Percentiles rank a stretch among this genome's conserved stretches.
Evolutionary conservation across 2,888 invertebrate species (phyloP).

Genomic region (Anorthoa munda): DNA sequence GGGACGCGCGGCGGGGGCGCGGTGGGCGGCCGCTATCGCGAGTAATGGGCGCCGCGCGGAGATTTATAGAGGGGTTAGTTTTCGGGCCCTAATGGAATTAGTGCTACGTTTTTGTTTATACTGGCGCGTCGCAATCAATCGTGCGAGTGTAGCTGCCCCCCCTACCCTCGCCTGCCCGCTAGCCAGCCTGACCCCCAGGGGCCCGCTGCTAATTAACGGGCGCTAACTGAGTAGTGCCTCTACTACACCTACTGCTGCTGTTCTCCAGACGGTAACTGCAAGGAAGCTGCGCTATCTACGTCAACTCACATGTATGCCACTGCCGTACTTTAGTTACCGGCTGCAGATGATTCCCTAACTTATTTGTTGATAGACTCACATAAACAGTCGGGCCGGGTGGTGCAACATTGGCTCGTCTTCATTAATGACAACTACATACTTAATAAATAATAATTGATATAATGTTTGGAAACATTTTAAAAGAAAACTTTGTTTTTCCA

Average conservation of each 20-base stretch:
- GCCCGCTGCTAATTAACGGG: slow-evolving; percentile 73
- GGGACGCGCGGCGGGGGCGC: slow-evolving; percentile 62
- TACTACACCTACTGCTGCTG: not conserved
- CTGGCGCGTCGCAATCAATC: slow-evolving; percentile 69
- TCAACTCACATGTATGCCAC: not conserved
- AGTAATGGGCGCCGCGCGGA: slow-evolving; percentile 74
- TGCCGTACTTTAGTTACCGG: not conserved
- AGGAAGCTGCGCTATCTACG: not conserved
- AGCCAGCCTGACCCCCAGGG: slow-evolving; percentile 1
- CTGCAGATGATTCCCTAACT: not conserved
- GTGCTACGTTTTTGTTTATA: slow-evolving; percentile 80
- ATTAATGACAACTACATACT: too few relatives aligned
- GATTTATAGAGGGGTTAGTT: slow-evolving; percentile 82
- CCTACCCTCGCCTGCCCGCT: slow-evolving; percentile 1
- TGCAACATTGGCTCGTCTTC: not conserved
- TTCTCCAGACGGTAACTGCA: not conserved
- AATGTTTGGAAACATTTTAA: not conserved
- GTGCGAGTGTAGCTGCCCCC: slow-evolving; percentile 50
- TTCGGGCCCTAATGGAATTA: slow-evolving; percentile 85
- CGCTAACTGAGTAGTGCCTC: slow-evolving; percentile 39
- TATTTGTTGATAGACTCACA: not conserved
- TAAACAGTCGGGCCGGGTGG: not conserved
- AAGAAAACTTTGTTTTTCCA: not conserved
- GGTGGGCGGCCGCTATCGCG: slow-evolving; percentile 70
- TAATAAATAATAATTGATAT: too few relatives aligned